These are phyloP conservation scores for Diplogasteroides magnus DNA, from an alignment of 1,140 invertebrate genomes.

Conservation along the genomic window DNA sequence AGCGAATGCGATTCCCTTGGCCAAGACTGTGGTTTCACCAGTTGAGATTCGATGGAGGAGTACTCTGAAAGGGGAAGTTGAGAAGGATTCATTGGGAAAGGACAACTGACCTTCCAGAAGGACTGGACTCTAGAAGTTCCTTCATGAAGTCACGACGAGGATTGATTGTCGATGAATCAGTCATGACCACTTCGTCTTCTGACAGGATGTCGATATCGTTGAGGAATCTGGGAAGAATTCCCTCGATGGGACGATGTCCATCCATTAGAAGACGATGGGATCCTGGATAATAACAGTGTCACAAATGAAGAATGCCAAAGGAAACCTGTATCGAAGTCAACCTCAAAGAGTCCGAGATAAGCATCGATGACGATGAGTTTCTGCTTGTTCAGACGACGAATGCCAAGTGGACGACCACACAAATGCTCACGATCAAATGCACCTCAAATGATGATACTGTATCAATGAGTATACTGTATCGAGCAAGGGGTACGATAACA, in stretches of 20 bases:
- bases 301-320: neutral
- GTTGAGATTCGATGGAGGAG: slow-evolving; percentile 46
- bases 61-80: slow-evolving; percentile 47
- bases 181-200: slow-evolving; percentile 49
- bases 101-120: slow-evolving; percentile 54
- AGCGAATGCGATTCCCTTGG: slow-evolving; percentile 53
- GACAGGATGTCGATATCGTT: slow-evolving; percentile 36
- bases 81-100: neutral
- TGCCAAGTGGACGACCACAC: slow-evolving; percentile 48
- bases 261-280: slow-evolving; percentile 15
- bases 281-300: slow-evolving; percentile 12
- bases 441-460: slow-evolving; percentile 17
- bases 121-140: slow-evolving; percentile 51
- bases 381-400: slow-evolving; percentile 39
- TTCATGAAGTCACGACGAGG: slow-evolving; percentile 56
- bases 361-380: slow-evolving; percentile 45
- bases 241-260: slow-evolving; percentile 21
- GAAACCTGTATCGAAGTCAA: slow-evolving; percentile 43
- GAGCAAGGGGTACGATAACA: neutral
- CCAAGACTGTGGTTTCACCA: slow-evolving; percentile 36
- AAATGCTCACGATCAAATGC: slow-evolving; percentile 37
- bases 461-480: neutral
- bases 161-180: slow-evolving; percentile 56
- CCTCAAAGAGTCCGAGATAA: slow-evolving; percentile 42
- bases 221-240: slow-evolving; percentile 33